phyloP scores from a whole-genome alignment of 1,140 invertebrate species.

The Goniozus legneri region DNA sequence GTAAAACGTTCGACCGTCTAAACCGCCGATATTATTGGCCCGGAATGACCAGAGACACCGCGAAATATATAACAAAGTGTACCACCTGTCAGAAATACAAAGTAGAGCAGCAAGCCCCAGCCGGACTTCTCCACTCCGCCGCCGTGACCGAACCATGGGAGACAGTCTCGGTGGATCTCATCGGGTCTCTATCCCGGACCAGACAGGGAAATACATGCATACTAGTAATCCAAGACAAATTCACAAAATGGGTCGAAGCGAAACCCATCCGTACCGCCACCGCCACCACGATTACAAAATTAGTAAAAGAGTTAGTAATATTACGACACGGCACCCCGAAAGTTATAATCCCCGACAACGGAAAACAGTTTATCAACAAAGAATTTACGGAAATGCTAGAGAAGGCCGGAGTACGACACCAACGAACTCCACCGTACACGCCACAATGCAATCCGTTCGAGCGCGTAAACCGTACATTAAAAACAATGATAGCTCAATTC shows the following conservation, averaged over 20 bases:
- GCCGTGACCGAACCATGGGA: background rate
- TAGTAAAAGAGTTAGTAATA: conserved; percentile 29
- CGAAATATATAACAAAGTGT: background rate
- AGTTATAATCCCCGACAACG: conserved; percentile 43
- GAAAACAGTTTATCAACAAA: conserved; percentile 39
- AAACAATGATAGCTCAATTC: background rate
- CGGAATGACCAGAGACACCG: background rate
- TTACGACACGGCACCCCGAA: conserved; percentile 32
- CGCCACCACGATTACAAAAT: conserved; percentile 13
- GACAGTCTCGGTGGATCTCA: background rate
- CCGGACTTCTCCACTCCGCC: too few species aligned
- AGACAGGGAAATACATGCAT: background rate
- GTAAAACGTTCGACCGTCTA: background rate
- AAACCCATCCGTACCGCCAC: conserved; percentile 24
- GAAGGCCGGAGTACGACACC: conserved; percentile 19
- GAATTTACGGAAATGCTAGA: conserved; percentile 17
- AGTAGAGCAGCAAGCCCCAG: too few species aligned
- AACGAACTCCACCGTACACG: conserved; percentile 36
- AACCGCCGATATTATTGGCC: background rate
- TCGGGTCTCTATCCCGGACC: background rate
- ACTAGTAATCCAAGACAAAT: conserved; percentile 10
- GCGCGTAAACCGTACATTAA: too few species aligned
- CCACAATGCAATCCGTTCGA: conserved; percentile 44
- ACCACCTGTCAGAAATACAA: background rate
- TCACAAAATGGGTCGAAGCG: conserved; percentile 11